phyloP scores from a whole-genome alignment of 1,140 invertebrate genomes.

The Aculops lycopersici region DNA sequence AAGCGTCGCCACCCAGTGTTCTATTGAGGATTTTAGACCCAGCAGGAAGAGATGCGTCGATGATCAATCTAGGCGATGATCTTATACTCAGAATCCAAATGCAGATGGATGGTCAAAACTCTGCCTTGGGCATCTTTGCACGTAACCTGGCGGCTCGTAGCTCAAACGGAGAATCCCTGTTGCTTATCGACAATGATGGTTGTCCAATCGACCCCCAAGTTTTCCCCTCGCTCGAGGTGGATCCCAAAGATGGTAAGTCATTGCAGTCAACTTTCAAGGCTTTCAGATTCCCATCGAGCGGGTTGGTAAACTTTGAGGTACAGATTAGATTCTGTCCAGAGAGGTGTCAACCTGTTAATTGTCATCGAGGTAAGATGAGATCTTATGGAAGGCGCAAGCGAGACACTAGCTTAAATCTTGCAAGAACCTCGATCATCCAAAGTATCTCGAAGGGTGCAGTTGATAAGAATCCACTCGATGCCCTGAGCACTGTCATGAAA shows the following conservation, averaged over 20 bases:
- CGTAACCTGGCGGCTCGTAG: constrained; percentile 21
- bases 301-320: constrained; percentile 21
- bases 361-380: not conserved
- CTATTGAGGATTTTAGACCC: constrained; percentile 19
- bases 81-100: constrained; percentile 20
- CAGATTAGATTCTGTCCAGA: constrained; percentile 23
- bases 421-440: not conserved
- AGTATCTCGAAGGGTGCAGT: constrained; percentile 1
- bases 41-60: constrained; percentile 17
- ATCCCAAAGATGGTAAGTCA: constrained; percentile 15
- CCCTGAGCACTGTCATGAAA: not conserved
- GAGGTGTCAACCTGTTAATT: constrained; percentile 18
- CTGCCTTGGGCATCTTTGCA: constrained; percentile 21
- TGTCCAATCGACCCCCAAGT: constrained; percentile 20
- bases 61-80: constrained; percentile 20
- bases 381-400: not conserved
- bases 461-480: constrained; percentile 3
- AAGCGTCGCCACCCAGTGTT: constrained; percentile 20
- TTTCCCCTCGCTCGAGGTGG: constrained; percentile 18
- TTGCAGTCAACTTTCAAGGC: constrained; percentile 20
- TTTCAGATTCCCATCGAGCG: constrained; percentile 21
- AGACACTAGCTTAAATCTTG: not conserved
- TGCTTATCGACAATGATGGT: constrained; percentile 20
- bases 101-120: constrained; percentile 4
- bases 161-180: constrained; percentile 20